Evolutionary conservation across 2,888 invertebrate species (phyloP).

Genomic region (Drosophila kambysellisi): DNA sequence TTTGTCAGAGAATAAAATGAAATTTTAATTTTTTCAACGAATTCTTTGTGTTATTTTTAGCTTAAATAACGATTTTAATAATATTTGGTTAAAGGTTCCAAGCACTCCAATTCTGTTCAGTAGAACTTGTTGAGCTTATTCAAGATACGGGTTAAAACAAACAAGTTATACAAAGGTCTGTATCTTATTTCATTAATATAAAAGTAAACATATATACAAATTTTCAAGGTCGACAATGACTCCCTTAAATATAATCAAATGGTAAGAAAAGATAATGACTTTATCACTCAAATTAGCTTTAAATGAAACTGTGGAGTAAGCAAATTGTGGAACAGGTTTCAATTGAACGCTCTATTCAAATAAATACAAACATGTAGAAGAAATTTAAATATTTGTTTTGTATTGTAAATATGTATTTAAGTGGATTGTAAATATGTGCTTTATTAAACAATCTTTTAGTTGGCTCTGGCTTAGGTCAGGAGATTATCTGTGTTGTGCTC

Average conservation of each 20-base stretch:
- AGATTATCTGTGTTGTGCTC: neutral
- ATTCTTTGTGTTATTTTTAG: too few relatives aligned
- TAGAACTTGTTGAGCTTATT: neutral
- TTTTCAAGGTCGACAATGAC: neutral
- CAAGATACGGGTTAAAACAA: neutral
- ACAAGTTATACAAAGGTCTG: neutral
- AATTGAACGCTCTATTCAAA: neutral
- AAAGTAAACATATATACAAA: neutral
- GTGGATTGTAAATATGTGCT: too few relatives aligned
- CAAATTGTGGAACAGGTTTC: neutral
- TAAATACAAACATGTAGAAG: neutral
- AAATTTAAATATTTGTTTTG: neutral
- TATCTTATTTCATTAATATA: neutral
- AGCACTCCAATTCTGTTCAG: neutral
- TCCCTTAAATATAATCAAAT: neutral
- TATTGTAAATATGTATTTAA: neutral
- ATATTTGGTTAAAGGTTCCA: neutral
- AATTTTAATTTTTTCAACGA: too few relatives aligned
- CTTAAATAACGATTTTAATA: too few relatives aligned
- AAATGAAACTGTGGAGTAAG: neutral
- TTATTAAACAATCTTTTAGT: neutral
- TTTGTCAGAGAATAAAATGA: too few relatives aligned
- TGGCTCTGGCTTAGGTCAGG: too few relatives aligned
- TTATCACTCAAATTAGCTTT: neutral
- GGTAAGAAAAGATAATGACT: neutral